Evolutionary conservation across 2,797 vertebrate genomes (phyloP), one percentile per base, ranked within the genome.

Genomic region (Dicrostonyx torquatus): DNA sequence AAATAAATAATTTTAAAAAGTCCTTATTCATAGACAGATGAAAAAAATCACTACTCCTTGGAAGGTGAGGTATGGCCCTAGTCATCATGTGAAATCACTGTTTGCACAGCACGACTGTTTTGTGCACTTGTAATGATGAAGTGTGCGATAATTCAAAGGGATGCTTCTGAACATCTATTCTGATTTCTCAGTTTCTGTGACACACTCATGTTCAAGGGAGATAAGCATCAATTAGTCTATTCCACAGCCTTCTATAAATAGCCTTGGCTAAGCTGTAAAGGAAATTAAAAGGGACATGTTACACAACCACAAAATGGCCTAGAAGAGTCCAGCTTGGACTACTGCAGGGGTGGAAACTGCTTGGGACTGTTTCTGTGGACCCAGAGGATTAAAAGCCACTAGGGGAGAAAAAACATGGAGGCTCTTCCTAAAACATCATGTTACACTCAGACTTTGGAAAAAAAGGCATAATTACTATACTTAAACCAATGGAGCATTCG

Each of bases 151-250:
- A 82, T 77, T 60, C 45, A 75, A 80, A 79, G n/a, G 50, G 40
- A 75, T 89, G 78, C 58, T 86, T 80, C 13, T 92, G 70, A 95
- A 88, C 87, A 93, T 94, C 92, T 66, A 85, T 73, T 95, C 37
- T 90, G 84, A 89, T 58, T 93, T 94, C 96, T 96, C 77, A 82
- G 72, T 91, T 82, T 96, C 85, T 87, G 15, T 80, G 70, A 88
- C 45, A 92, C 48, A 90, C 13, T 78, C 48, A 77, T 66, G 45
- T 94, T 91, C 58, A 87, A 72, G 91, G 15, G 50, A 75, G 43
- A 55, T 76, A 43, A 90, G 31, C 85, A 90, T 90, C 90, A 91
- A 60, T 79, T 75, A 91, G 83, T 94, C 66, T 87, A 29, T 87
- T 64, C 55, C 86, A 89, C 64, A 64, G 6, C 77, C 17, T 83